Evolutionary conservation across 2,888 invertebrate genomes (phyloP).

Genomic region (Scaptomyza tumidula): DNA sequence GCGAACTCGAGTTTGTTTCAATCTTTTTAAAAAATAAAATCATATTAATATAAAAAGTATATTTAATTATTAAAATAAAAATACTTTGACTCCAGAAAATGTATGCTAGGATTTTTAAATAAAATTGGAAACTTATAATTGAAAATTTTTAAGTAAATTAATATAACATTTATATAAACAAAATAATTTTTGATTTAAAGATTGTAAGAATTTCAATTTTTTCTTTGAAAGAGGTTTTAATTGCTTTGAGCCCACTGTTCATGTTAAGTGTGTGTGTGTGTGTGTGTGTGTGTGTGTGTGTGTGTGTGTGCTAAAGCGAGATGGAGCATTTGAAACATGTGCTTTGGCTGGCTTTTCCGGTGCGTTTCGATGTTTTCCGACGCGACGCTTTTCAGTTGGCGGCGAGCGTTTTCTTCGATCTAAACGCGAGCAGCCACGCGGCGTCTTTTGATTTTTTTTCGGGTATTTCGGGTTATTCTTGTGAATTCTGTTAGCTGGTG

Average conservation of each 20-base stretch:
- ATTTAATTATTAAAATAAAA: no score
- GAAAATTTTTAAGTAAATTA: no score
- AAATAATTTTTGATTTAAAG: no score
- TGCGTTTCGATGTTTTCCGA: slow-evolving; percentile 63
- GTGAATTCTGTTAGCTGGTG: not conserved
- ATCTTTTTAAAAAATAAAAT: no score
- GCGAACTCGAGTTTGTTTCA: no score
- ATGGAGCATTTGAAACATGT: slow-evolving; percentile 46
- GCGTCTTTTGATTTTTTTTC: slow-evolving; percentile 27
- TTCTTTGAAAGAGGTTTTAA: not conserved
- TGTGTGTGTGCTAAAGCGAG: slow-evolving; percentile 41
- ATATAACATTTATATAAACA: no score
- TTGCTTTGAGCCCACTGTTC: not conserved
- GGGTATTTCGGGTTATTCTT: not conserved
- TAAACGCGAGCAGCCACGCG: slow-evolving; percentile 48
- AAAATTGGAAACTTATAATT: no score
- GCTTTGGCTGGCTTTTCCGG: slow-evolving; percentile 66
- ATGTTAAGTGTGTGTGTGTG: not conserved
- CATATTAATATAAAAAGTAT: no score
- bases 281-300: slow-evolving; percentile 31
- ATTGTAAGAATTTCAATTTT: not conserved
- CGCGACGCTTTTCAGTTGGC: slow-evolving; percentile 57
- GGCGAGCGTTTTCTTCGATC: slow-evolving; percentile 74
- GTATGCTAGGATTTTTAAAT: no score
- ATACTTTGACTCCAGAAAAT: no score